These are phyloP conservation scores for Corythoichthys intestinalis DNA, from an alignment of 2,113 vertebrate species.

Conservation along the genomic window DNA sequence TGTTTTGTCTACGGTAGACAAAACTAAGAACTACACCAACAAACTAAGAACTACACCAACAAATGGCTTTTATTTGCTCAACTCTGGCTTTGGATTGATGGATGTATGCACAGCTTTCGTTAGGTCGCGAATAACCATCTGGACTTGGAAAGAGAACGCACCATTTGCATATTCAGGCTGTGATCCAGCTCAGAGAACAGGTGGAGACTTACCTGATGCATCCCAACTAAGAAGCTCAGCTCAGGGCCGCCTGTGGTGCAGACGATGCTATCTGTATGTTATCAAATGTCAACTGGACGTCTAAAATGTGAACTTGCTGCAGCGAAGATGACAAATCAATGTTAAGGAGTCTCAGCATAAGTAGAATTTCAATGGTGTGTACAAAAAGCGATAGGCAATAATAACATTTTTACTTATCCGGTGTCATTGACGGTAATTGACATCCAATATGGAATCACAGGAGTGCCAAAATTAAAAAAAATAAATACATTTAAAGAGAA, in stretches of 20 bases:
- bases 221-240: constrained; percentile 23
- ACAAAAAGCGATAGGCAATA: constrained; percentile 22
- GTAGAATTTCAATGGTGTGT: constrained; percentile 26
- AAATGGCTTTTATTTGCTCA: background rate
- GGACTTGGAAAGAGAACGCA: constrained; percentile 29
- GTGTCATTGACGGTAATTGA: no score
- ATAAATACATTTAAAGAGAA: no score
- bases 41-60: constrained; percentile 2
- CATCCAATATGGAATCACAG: no score
- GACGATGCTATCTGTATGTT: constrained; percentile 34
- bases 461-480: no score
- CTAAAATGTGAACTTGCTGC: constrained; percentile 31
- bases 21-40: background rate
- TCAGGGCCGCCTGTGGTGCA: constrained; percentile 14
- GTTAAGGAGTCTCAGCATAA: constrained; percentile 38
- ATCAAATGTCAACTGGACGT: constrained; percentile 58
- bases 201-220: constrained; percentile 53
- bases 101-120: constrained; percentile 14
- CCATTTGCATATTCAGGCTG: constrained; percentile 47
- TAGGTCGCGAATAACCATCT: constrained; percentile 44
- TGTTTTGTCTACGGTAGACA: background rate
- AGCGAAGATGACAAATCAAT: constrained; percentile 42
- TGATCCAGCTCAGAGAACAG: constrained; percentile 38
- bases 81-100: background rate
- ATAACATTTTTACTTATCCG: no score